phyloP scores from a whole-genome alignment of 2,113 vertebrate genomes.

The Panurus biarmicus region DNA sequence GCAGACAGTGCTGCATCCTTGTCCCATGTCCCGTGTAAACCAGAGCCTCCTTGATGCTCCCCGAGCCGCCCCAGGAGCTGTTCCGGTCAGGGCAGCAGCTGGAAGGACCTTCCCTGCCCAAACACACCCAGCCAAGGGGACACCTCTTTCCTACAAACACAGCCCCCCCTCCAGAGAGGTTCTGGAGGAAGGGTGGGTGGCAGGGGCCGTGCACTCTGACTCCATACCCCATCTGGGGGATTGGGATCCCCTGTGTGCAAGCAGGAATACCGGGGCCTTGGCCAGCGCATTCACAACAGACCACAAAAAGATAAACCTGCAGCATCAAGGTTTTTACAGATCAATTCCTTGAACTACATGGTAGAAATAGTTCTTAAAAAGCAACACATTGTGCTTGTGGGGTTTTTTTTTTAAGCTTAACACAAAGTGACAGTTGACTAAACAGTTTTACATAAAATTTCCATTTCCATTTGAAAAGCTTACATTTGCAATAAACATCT shows the following conservation, averaged over 20 bases:
- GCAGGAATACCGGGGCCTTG: rapidly evolving
- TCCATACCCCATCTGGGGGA: rapidly evolving
- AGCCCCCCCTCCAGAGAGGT: neutral
- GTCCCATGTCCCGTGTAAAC: rapidly evolving
- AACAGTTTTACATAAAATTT: constrained; percentile 10
- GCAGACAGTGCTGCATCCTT: rapidly evolving
- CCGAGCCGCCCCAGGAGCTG: neutral
- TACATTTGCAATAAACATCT: neutral
- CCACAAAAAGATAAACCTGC: neutral
- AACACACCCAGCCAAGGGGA: no score
- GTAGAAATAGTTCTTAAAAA: neutral
- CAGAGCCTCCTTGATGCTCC: rapidly evolving
- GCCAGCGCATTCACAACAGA: rapidly evolving
- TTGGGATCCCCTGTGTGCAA: rapidly evolving
- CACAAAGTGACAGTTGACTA: neutral
- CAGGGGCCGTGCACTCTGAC: rapidly evolving
- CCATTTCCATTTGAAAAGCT: constrained; percentile 19
- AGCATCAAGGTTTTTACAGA: neutral
- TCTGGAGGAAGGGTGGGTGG: neutral
- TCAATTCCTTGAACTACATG: neutral
- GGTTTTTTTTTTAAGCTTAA: neutral
- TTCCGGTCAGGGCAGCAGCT: rapidly evolving
- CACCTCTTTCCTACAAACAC: neutral
- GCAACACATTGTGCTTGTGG: neutral
- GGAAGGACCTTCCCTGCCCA: neutral